Base-by-base conservation (phyloP, 1,140 invertebrate genomes). In the Aphaenogaster ashmeadi region DNA sequence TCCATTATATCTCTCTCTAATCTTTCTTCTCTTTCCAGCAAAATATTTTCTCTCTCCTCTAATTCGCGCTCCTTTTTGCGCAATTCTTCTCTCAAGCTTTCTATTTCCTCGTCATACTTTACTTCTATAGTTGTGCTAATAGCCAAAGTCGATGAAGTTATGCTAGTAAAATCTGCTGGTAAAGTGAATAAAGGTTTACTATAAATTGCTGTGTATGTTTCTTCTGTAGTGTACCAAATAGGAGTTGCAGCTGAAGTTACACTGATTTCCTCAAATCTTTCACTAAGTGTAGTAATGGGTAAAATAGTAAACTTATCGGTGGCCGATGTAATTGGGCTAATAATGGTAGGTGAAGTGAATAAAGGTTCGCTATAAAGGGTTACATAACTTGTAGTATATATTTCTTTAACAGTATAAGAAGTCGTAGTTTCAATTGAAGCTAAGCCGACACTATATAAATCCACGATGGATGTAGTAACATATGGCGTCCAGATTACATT, bases 11-110 rank as follows among this genome's bases (percentile, higher is more conserved):
- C 18, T 15, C 6, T 71, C 13, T 60, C 36, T 7, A 84, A 72
- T 38, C 8, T 60, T 38, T 47, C 1, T n/a, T 84, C 69, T 62
- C 41, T 75, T 52, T 75, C 80, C 8, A 62, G 6, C 8, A 84
- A 74, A 18, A 84, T 74, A n/a, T 38, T 60, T 50, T 84, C 54
- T 62, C 80, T 84, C 8, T 84, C 52, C 5, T 84, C 41, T 21
- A 84, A 50, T 47, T 84, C 54, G 6, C 54, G 80, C 47, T 74
- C 69, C 3, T 62, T 84, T n/a, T 75, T 11, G 0, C 69, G 80
- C 41, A 84, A 62, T 75, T 75, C 1, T 38, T 84, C 13, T n/a
- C 38, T 60, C 41, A 84, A 36, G 1, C 15, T 75, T 62, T 84
- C 27, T 84, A 84, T 62, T 21, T 84, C 80, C 33, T 75, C 27